Evolutionary conservation across 2,797 vertebrate genomes (phyloP).

Genomic region (Paguma larvata): DNA sequence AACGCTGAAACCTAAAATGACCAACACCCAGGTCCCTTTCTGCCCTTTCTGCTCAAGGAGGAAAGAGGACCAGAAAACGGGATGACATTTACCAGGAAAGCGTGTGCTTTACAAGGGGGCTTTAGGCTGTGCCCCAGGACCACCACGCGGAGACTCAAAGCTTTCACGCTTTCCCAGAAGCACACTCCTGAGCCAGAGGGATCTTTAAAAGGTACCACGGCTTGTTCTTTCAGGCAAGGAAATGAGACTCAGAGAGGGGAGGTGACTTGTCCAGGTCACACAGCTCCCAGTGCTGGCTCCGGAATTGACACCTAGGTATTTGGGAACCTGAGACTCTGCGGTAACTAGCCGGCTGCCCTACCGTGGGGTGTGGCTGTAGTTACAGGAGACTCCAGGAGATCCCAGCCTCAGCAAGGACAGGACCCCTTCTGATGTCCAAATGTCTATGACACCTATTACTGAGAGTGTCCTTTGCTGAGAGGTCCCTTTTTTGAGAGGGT

Average conservation of each 20-base stretch:
- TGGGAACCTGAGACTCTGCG: not conserved
- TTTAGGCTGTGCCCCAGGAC: not conserved
- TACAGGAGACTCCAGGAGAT: not conserved
- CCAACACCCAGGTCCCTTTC: slow-evolving; percentile 37
- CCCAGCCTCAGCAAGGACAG: not conserved
- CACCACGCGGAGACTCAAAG: not conserved
- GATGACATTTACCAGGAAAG: not conserved
- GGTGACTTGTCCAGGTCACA: not conserved
- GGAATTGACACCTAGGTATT: not conserved
- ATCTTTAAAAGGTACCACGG: not conserved
- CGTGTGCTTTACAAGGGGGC: not conserved
- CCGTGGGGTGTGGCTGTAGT: not conserved
- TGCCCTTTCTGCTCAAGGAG: not conserved
- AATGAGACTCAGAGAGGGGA: not conserved
- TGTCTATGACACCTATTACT: not conserved
- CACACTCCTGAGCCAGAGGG: not conserved
- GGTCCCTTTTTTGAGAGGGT: not conserved
- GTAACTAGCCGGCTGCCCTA: not conserved
- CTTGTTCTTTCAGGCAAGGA: not conserved
- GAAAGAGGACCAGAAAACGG: not conserved
- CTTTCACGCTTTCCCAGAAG: not conserved
- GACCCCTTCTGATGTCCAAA: not conserved
- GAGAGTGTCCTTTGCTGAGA: not conserved
- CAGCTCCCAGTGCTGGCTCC: not conserved
- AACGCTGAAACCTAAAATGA: slow-evolving; percentile 64